These are phyloP conservation scores for Cephus pulcher DNA, from an alignment of 2,888 invertebrate genomes.

Conservation along the genomic window DNA sequence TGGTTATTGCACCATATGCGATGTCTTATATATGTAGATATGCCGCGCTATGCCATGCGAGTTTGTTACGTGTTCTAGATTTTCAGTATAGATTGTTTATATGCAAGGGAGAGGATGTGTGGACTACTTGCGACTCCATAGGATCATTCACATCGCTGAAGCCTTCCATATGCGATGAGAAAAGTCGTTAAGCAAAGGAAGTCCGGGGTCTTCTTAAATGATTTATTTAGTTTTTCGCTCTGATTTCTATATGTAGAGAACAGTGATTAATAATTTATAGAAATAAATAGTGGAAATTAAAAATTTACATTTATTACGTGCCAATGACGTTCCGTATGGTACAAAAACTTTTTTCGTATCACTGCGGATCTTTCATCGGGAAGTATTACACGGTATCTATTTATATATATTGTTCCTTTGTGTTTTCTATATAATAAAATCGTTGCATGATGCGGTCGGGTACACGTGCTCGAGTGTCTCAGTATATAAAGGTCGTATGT, in stretches of 20 bases:
- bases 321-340: neutral
- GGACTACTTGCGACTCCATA: constrained; percentile 47
- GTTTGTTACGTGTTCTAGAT: constrained; percentile 57
- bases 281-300: neutral
- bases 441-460: neutral
- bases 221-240: neutral
- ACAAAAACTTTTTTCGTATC: neutral
- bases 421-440: neutral
- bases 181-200: neutral
- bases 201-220: neutral
- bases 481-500: neutral
- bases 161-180: neutral
- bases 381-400: neutral
- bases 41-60: constrained; percentile 28
- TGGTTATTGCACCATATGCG: neutral
- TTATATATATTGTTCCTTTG: neutral
- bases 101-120: constrained; percentile 55
- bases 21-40: constrained; percentile 14
- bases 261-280: neutral
- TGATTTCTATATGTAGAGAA: neutral
- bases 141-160: neutral
- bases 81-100: constrained; percentile 60
- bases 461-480: neutral
- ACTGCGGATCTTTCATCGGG: neutral
- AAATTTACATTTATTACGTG: neutral